Base-by-base conservation (phyloP, 2,797 vertebrate genomes). In the Pseudomugil gertrudae region DNA sequence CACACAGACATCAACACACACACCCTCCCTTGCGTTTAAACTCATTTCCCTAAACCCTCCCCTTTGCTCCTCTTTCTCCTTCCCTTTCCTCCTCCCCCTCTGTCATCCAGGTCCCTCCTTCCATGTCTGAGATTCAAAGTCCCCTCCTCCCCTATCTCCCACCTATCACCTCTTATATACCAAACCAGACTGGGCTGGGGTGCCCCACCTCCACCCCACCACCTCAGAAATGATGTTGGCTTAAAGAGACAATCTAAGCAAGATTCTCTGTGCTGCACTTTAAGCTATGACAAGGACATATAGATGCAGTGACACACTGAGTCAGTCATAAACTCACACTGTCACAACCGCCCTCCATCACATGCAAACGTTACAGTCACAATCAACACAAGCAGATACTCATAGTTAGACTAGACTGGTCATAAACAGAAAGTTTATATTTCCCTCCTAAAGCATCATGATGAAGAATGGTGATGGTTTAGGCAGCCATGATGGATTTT, bases 171-270 rank as follows among this genome's bases (percentile, higher is more conserved):
- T 57, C 45, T 29, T 27, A 33, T 9, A 23, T 57, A 13, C 63
- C 2, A 0, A 1, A 57, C 58, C 24, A 5, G 19, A 11, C 55
- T 7, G 40, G 45, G 26, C 11, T 13, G 15, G 30, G 38, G 7
- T 54, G 45, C 69, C 62, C 52, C 73, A 0, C 69, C 57, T 45
- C 62, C 35, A n/a, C 3, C 38, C 29, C 65, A 36, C 53, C 74
- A 40, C 65, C 72, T 74, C 63, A 36, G 55, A 74, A 63, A 60
- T 83, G 86, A 91, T 91, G 85, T 83, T 84, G 84, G 75, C 83
- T 92, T 90, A 90, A 93, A 92, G 89, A 84, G 85, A 90, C 80
- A 86, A 85, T 82, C 80, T 75, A 59, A 80, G 74, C 35, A 32
- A 56, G 72, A 27, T n/a, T 73, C 71, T 74, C 83, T 19, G 56